Conservation (phyloP, 2,888 invertebrate species). For the Dendrolimus houi region DNA sequence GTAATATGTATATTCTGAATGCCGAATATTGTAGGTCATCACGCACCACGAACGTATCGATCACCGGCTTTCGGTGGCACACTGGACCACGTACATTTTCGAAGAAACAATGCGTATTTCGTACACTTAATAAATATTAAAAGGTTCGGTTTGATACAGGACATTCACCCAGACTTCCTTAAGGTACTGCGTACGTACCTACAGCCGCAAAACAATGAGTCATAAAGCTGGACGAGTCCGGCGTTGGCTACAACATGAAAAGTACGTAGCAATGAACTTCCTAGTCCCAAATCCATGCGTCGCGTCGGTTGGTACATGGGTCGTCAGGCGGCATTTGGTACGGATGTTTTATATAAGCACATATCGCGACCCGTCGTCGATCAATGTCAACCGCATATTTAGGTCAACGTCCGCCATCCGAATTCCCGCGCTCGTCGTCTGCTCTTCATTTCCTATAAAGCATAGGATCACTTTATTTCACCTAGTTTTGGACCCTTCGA, state of each 20-base stretch:
- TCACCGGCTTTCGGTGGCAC: conserved; percentile 5
- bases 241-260: conserved; percentile 38
- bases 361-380: conserved; percentile 66
- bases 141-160: conserved; percentile 10
- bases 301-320: conserved; percentile 14
- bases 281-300: conserved; percentile 48
- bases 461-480: conserved; percentile 25
- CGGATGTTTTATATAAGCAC: conserved; percentile 56
- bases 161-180: conserved; percentile 10
- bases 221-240: conserved; percentile 40
- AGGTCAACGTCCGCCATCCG: conserved; percentile 67
- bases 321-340: conserved; percentile 18
- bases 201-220: conserved; percentile 32
- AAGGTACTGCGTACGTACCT: not conserved
- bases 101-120: not conserved
- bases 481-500: conserved; percentile 1
- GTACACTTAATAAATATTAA: conserved; percentile 1
- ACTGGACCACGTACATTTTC: not conserved
- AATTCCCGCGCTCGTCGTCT: conserved; percentile 55
- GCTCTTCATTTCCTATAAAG: conserved; percentile 56
- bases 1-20: conserved; percentile 36
- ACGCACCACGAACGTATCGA: conserved; percentile 25
- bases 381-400: conserved; percentile 75
- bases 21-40: conserved; percentile 32
- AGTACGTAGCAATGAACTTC: conserved; percentile 61